Percentiles rank a stretch among this genome's conserved stretches.
These are phyloP conservation scores for Rhinichthys klamathensis DNA, from an alignment of 2,113 vertebrate genomes.

Conservation along the genomic window DNA sequence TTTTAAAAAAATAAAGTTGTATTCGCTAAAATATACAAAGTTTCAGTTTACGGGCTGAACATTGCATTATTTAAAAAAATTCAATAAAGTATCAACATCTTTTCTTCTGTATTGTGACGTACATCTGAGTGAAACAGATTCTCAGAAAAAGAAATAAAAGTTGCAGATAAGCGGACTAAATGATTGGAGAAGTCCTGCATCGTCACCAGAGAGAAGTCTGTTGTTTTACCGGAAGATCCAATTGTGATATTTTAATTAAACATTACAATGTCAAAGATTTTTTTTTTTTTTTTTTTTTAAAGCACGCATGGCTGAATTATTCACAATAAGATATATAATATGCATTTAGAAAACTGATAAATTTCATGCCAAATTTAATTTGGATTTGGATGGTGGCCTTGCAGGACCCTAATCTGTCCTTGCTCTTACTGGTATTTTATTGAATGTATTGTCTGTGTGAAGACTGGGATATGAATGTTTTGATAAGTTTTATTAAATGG, in stretches of 20 bases:
- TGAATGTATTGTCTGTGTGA: neutral
- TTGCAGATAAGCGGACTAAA: no score
- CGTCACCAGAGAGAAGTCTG: neutral
- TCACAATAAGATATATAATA: neutral
- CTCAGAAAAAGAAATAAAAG: neutral
- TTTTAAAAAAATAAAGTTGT: no score
- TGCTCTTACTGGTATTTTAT: neutral
- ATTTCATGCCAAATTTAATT: neutral
- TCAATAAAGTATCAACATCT: neutral
- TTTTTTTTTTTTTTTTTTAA: no score
- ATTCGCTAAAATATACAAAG: no score
- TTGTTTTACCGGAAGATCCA: neutral
- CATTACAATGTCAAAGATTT: neutral
- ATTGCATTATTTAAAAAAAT: no score
- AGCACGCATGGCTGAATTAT: neutral
- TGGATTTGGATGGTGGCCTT: neutral
- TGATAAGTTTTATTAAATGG: neutral
- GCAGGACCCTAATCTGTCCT: neutral
- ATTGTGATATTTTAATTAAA: neutral
- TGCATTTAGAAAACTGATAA: neutral
- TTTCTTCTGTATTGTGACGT: neutral
- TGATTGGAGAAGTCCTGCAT: neutral
- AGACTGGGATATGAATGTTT: neutral
- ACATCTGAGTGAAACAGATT: neutral
- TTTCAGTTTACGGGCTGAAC: no score